phyloP scores from a whole-genome alignment of 2,888 invertebrate genomes.

The Agrilus cyanescens region DNA sequence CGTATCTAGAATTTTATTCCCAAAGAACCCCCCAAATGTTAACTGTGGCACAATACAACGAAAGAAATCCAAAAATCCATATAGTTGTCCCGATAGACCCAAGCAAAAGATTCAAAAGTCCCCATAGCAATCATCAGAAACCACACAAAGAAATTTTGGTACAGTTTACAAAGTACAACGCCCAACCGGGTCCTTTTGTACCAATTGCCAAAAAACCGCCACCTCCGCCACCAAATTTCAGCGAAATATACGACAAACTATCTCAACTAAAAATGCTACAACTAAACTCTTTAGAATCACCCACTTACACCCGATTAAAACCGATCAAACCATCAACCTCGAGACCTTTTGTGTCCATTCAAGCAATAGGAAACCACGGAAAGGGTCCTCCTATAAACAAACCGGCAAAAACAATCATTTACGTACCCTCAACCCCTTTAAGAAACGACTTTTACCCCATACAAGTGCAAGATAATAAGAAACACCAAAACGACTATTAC shows the following conservation, averaged over 20 bases:
- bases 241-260: constrained; percentile 32
- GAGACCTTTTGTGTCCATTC: no score
- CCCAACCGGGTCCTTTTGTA: constrained; percentile 42
- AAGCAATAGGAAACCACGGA: background rate
- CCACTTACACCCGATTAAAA: background rate
- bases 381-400: background rate
- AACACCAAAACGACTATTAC: constrained; percentile 3
- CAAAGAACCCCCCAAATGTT: no score
- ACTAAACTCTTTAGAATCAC: constrained; percentile 11
- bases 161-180: constrained; percentile 33
- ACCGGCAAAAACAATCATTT: constrained; percentile 3
- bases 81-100: no score
- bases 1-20: constrained; percentile 60
- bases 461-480: constrained; percentile 18
- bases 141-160: constrained; percentile 21
- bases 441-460: constrained; percentile 26
- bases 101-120: no score
- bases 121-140: constrained; percentile 7
- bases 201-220: constrained; percentile 30
- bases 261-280: constrained; percentile 29
- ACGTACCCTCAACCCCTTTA: constrained; percentile 11
- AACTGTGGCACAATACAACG: no score
- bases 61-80: no score
- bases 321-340: background rate
- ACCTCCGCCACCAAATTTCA: constrained; percentile 23